Conservation (phyloP, 2,888 invertebrate genomes). For the Acrocyrtus sp. region DNA sequence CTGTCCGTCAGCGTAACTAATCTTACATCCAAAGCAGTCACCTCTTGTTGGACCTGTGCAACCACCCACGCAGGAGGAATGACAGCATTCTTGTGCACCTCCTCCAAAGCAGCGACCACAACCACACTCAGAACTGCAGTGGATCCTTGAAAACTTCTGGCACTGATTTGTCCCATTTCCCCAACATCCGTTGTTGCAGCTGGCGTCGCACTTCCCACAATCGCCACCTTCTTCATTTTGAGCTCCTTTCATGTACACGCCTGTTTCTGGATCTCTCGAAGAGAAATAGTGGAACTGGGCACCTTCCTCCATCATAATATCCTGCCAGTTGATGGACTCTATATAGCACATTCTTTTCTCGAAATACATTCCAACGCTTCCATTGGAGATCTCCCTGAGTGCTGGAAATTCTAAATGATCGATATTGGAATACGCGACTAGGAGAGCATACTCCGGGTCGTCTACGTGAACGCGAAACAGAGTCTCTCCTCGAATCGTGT, state of each 20-base stretch:
- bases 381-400: too few species aligned
- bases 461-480: slow-evolving; percentile 86
- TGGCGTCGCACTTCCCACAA: slow-evolving; percentile 71
- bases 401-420: too few species aligned
- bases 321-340: slow-evolving; percentile 92
- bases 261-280: too few species aligned
- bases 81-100: slow-evolving; percentile 93
- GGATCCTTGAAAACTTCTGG: slow-evolving; percentile 92
- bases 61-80: slow-evolving; percentile 96
- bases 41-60: slow-evolving; percentile 94
- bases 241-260: slow-evolving; percentile 86
- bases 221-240: slow-evolving; percentile 82
- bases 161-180: slow-evolving; percentile 93
- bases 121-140: slow-evolving; percentile 94
- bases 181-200: slow-evolving; percentile 93
- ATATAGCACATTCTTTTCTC: slow-evolving; percentile 96
- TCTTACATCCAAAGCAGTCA: slow-evolving; percentile 95
- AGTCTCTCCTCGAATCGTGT: slow-evolving; percentile 93
- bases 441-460: slow-evolving; percentile 84
- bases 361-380: slow-evolving; percentile 91
- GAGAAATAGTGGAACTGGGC: slow-evolving; percentile 80
- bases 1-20: slow-evolving; percentile 94
- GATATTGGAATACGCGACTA: too few species aligned
- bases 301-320: slow-evolving; percentile 83
- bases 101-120: slow-evolving; percentile 91